These are phyloP conservation scores for Chromis chromis DNA, from an alignment of 2,797 vertebrate species.

Conservation along the genomic window DNA sequence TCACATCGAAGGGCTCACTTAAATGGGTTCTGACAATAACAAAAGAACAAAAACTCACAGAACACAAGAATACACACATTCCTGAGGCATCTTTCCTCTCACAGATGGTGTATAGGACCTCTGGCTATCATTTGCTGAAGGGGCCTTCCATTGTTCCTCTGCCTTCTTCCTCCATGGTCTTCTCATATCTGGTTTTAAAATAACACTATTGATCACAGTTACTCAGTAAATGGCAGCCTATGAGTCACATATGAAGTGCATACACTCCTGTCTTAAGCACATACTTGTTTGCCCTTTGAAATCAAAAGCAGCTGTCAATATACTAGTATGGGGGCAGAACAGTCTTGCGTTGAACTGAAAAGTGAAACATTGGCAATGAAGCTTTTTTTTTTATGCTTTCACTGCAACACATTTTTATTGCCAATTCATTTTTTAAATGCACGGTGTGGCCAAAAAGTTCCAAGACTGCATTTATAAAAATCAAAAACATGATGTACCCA, in stretches of 20 bases:
- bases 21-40: constrained; percentile 27
- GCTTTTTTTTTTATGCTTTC: too few species aligned
- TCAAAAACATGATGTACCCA: too few species aligned
- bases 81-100: constrained; percentile 71
- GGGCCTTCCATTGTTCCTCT: constrained; percentile 50
- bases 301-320: background rate
- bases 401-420: too few species aligned
- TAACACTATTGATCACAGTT: constrained; percentile 7
- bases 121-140: constrained; percentile 60
- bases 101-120: constrained; percentile 74
- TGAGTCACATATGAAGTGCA: background rate
- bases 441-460: too few species aligned
- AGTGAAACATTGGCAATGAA: too few species aligned
- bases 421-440: too few species aligned
- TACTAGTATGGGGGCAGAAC: too few species aligned
- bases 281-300: background rate
- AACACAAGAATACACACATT: constrained; percentile 44
- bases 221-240: background rate
- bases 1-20: background rate
- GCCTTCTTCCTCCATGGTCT: constrained; percentile 33
- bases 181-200: constrained; percentile 1
- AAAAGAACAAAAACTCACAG: constrained; percentile 23
- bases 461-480: too few species aligned
- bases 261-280: background rate
- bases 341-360: too few species aligned